phyloP scores from a whole-genome alignment of 2,797 vertebrate species.

The Dryobates pubescens region DNA sequence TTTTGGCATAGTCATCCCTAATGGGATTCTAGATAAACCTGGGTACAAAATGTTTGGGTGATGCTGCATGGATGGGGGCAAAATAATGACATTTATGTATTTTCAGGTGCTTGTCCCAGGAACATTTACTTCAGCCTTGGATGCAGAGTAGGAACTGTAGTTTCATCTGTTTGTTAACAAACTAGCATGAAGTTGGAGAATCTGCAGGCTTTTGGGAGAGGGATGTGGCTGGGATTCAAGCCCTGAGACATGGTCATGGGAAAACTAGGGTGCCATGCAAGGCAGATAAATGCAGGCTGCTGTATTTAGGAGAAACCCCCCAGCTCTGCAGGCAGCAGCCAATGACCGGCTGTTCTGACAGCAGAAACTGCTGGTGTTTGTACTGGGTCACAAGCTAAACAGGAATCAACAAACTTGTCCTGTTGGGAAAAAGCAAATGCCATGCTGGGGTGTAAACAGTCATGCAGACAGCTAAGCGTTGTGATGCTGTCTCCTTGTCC shows the following conservation, averaged over 20 bases:
- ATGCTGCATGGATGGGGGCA: not conserved
- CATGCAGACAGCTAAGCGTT: not conserved
- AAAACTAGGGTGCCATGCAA: not conserved
- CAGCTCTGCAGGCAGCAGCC: not conserved
- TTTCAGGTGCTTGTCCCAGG: not conserved
- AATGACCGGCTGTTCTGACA: not conserved
- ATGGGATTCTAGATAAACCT: not conserved
- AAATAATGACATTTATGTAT: not conserved
- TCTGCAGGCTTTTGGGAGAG: not conserved
- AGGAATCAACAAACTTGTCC: not conserved
- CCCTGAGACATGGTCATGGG: not conserved
- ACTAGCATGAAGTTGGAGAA: not conserved
- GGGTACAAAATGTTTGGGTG: not conserved
- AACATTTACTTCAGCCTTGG: not conserved
- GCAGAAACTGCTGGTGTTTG: conserved; percentile 29
- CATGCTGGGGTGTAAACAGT: not conserved
- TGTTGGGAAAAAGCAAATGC: not conserved
- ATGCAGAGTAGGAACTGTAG: not conserved
- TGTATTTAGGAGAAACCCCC: not conserved
- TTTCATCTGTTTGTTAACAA: not conserved
- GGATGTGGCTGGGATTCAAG: not conserved
- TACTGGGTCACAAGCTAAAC: conserved; percentile 14
- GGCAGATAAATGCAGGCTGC: not conserved
- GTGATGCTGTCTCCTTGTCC: not conserved
- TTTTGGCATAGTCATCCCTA: not conserved